These are phyloP conservation scores for Anas bernieri DNA, from an alignment of 2,797 vertebrate genomes.

Conservation along the genomic window DNA sequence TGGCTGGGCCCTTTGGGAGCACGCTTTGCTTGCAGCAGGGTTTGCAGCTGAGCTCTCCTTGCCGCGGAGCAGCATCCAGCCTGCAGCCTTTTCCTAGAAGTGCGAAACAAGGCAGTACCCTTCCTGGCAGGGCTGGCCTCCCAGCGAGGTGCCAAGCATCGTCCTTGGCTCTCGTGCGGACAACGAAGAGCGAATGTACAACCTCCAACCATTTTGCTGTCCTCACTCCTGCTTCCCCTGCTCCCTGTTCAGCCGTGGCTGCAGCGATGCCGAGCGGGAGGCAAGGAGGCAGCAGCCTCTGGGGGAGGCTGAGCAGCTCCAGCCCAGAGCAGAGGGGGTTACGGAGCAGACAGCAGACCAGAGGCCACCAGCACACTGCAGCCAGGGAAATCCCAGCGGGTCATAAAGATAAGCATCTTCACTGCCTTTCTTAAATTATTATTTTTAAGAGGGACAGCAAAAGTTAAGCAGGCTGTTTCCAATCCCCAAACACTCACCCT, in stretches of 20 bases:
- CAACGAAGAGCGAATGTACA: not conserved
- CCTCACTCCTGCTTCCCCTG: not conserved
- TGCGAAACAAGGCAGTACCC: not conserved
- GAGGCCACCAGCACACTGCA: not conserved
- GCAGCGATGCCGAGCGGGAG: not conserved
- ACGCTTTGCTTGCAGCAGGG: not conserved
- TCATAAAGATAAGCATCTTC: not conserved
- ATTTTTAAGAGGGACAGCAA: not conserved
- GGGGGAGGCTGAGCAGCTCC: not conserved
- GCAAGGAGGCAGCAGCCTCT: not conserved
- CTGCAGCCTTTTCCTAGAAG: conserved; percentile 6
- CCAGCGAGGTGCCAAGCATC: not conserved
- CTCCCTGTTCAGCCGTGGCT: not conserved
- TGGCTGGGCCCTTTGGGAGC: not conserved
- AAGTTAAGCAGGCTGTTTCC: not conserved
- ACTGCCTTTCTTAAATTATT: not conserved
- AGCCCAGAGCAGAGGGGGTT: not conserved
- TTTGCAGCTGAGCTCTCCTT: not conserved
- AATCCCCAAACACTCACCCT: not conserved
- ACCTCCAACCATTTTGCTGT: not conserved
- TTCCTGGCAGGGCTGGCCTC: not conserved
- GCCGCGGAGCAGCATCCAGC: not conserved
- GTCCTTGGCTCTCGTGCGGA: not conserved
- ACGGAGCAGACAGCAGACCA: not conserved
- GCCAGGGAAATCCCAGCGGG: not conserved